Evolutionary conservation across 2,113 vertebrate genomes (phyloP).

Genomic region (Numenius arquata): DNA sequence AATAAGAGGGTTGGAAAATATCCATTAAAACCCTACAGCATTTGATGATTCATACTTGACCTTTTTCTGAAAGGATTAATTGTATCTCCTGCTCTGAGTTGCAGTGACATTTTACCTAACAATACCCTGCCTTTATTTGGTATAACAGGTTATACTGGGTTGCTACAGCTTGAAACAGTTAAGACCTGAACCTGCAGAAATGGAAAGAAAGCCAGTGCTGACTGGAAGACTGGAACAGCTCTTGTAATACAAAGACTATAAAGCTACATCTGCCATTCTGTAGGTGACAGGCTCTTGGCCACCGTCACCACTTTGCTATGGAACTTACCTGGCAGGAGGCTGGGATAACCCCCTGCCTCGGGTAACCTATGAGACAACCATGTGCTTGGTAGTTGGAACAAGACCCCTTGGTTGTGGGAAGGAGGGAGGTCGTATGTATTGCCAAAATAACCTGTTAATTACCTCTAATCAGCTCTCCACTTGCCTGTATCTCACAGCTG

Average conservation of each 20-base stretch:
- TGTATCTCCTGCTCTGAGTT: background rate
- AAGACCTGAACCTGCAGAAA: background rate
- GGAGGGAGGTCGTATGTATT: background rate
- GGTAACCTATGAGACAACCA: background rate
- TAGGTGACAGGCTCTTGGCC: background rate
- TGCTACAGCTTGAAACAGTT: background rate
- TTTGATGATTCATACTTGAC: constrained; percentile 21
- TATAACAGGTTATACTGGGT: background rate
- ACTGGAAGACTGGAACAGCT: background rate
- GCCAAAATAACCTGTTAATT: background rate
- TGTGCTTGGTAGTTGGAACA: too few relatives aligned
- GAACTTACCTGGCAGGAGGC: background rate
- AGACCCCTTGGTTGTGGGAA: too few relatives aligned
- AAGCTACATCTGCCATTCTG: background rate
- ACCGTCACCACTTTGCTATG: background rate
- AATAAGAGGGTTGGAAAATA: background rate
- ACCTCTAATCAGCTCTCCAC: background rate
- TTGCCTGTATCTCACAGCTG: background rate
- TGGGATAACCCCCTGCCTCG: background rate
- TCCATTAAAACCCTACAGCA: background rate
- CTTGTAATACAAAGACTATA: background rate
- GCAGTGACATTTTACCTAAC: background rate
- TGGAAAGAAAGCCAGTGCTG: background rate
- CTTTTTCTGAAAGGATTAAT: constrained; percentile 11
- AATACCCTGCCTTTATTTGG: background rate